Evolutionary conservation across 2,113 vertebrate species (phyloP), one percentile per base, ranked within the genome.

Genomic region (Pholis gunnellus): DNA sequence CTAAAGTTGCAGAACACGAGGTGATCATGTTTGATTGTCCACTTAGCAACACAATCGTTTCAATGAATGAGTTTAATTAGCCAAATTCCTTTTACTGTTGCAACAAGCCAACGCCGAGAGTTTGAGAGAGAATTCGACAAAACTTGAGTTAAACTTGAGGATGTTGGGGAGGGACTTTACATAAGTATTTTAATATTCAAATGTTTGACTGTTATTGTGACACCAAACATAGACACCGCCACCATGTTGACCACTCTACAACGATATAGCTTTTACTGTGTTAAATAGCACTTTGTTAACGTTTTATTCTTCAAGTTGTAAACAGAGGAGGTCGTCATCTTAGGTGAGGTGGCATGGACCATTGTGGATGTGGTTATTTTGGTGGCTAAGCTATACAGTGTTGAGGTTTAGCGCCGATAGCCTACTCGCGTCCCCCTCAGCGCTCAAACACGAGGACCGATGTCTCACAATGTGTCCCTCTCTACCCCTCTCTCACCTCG

Each of bases 401-500:
- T 34, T 61, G 59, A 61, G 40, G 46, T 54, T 70, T n/a, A 57
- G 14, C 15, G 14, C 13, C 9, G 34, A 38, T 31, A 40, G n/a
- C 20, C 50, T 22, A 48, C 27, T 36, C 57, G 20, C 56, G 22
- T 11, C 44, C 18, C 20, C 27, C 40, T 27, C n/a, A 20, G 70
- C 8, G 52, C 40, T 42, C 0, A 54, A 46, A 72, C 25, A 40
- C 29, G 2, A 71, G n/a, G 14, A 60, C 5, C 17, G 9, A 27
- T 46, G 1, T 40, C 54, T 54, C 9, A 20, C 31, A 22, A 10
- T 36, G 18, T 60, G 44, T 42, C 34, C 57, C 38, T 34, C 13
- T 38, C 14, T 56, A n/a, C 15, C 15, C 22, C 27, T 72, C 48
- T 70, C 82, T 69, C 31, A 99, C 98, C 98, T 99, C 68, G 98